phyloP scores from a whole-genome alignment of 2,113 vertebrate genomes.

The Spilogale gracilis region DNA sequence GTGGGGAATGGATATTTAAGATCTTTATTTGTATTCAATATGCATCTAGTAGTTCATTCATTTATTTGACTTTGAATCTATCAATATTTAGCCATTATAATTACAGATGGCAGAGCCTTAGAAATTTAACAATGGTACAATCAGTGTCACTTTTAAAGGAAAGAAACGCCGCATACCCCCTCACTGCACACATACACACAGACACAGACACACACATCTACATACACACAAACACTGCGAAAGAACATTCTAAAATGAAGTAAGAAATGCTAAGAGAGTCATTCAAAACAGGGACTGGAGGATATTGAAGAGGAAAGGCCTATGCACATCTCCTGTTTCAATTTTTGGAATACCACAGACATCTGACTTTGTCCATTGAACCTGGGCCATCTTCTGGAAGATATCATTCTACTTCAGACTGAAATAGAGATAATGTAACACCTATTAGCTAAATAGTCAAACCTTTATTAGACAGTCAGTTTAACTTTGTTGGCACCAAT shows the following conservation, averaged over 20 bases:
- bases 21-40: conserved; percentile 8
- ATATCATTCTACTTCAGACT: not conserved
- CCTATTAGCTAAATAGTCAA: not conserved
- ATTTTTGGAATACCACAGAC: not conserved
- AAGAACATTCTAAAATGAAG: not conserved
- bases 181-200: not conserved
- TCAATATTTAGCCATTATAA: conserved; percentile 52
- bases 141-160: conserved; percentile 47
- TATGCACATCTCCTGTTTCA: not conserved
- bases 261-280: not conserved
- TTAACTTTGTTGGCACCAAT: not conserved
- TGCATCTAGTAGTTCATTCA: conserved; percentile 52
- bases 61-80: conserved; percentile 70
- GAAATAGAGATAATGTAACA: not conserved
- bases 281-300: not conserved
- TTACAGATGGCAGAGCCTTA: conserved; percentile 27
- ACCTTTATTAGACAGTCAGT: not conserved
- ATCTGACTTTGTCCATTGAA: not conserved
- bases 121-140: conserved; percentile 43
- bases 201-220: not conserved
- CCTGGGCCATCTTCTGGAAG: not conserved
- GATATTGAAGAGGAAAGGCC: not conserved
- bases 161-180: not conserved
- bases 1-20: conserved; percentile 18
- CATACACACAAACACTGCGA: not conserved